A percentile compares a stretch with the other conserved stretches of the same genome.
phyloP scores from a whole-genome alignment of 2,113 vertebrate species.

The Alouatta palliata region DNA sequence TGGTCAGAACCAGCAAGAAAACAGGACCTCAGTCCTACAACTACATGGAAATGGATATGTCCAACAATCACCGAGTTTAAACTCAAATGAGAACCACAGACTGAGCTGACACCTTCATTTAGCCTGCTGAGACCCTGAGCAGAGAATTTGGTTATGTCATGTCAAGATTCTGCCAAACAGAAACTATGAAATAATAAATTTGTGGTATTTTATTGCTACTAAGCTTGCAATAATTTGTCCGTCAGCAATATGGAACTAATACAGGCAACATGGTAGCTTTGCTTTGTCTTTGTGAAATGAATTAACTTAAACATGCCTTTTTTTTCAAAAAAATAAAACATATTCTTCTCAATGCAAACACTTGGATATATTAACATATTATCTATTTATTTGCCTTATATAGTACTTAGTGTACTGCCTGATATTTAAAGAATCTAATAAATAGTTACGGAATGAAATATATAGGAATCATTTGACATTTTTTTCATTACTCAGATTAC shows the following conservation, averaged over 20 bases:
- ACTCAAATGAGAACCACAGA: background rate
- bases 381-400: constrained; percentile 8
- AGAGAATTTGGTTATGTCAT: background rate
- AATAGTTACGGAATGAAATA: background rate
- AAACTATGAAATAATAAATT: background rate
- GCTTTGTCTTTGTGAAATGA: background rate
- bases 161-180: background rate
- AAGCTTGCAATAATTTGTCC: background rate
- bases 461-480: background rate
- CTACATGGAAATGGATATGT: background rate
- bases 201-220: background rate
- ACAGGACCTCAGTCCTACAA: background rate
- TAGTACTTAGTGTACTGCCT: background rate
- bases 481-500: background rate
- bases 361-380: background rate
- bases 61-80: background rate
- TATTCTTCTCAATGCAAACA: background rate
- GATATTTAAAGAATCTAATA: background rate
- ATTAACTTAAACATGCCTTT: background rate
- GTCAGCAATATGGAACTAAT: background rate
- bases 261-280: background rate
- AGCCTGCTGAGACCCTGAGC: background rate
- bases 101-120: background rate
- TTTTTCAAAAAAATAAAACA: background rate
- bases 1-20: background rate